Evolutionary conservation across 2,888 invertebrate species (phyloP), one percentile per base, ranked within the genome.

Genomic region (Onchidella celtica): DNA sequence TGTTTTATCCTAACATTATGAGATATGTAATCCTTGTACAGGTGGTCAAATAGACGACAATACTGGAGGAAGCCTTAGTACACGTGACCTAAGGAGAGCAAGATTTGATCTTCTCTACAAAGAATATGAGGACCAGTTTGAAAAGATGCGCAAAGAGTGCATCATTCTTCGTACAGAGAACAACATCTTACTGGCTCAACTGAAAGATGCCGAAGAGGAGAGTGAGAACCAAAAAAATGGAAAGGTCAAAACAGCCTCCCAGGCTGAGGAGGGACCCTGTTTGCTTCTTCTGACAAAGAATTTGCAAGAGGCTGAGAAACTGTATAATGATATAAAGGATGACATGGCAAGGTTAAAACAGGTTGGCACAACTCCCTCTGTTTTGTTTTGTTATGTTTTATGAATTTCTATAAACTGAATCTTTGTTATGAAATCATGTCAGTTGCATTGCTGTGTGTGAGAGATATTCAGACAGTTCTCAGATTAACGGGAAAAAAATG

Each of bases 41-140:
- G 92, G 92, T 83, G 91, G 91, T 32, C 82, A 91, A 47, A 86
- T 86, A 74, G 87, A 90, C 6, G 88, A 87, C 24, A 87, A 90
- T 38, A 85, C 86, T 27, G 81, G 85, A 21, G 87, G 87, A 4
- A 88, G 83, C 57, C 84, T 90, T 78, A 88, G 88, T 40, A 90
- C 89, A 59, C 88, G 90, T 68, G 90, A 90, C 32, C 81, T 92
- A 36, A 85, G 91, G 47, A 87, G 88, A 82, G 89, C 90, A 21
- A 86, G 92, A 77, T 88, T 91, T 87, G 91, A 92, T 77, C 85
- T 91, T 0, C 84, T 92, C 6, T 91, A 88, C 78, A 89, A 88
- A 84, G 92, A 92, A 63, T 92, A 92, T 87, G 92, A 92, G 90
- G 89, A 90, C 84, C 90, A 91, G 72, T 87, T 92, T 82, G 88